phyloP scores from a whole-genome alignment of 2,888 invertebrate genomes.

The Leptura quadrifasciata region DNA sequence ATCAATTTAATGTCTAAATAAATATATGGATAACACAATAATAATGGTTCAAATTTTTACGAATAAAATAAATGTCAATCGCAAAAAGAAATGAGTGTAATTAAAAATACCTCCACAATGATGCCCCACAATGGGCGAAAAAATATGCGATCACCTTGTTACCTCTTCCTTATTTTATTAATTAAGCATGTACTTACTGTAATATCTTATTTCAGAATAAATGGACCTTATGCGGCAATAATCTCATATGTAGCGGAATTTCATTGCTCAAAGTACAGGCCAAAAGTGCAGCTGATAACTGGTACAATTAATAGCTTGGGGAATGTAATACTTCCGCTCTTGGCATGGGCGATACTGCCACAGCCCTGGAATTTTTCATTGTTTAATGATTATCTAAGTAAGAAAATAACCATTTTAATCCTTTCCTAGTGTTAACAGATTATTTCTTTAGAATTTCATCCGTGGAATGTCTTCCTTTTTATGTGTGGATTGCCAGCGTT shows the following conservation, averaged over 20 bases:
- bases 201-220: constrained; percentile 58
- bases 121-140: too few relatives aligned
- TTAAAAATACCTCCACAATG: too few relatives aligned
- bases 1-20: too few relatives aligned
- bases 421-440: not conserved
- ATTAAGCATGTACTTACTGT: too few relatives aligned
- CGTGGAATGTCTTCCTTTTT: constrained; percentile 79
- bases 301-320: constrained; percentile 80
- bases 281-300: constrained; percentile 79
- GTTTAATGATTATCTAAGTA: constrained; percentile 38
- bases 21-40: too few relatives aligned
- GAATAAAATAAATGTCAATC: too few relatives aligned
- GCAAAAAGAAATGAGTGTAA: too few relatives aligned
- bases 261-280: constrained; percentile 80
- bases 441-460: constrained; percentile 74
- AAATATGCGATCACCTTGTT: too few relatives aligned
- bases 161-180: too few relatives aligned
- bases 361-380: constrained; percentile 74
- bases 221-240: constrained; percentile 60
- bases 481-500: constrained; percentile 80
- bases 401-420: not conserved
- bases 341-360: constrained; percentile 85
- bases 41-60: too few relatives aligned
- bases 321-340: constrained; percentile 78
- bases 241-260: constrained; percentile 81